A percentile compares a stretch with the other conserved stretches of the same genome.
Conservation (phyloP, 2,888 invertebrate species). For the Entomobrya multifasciata region DNA sequence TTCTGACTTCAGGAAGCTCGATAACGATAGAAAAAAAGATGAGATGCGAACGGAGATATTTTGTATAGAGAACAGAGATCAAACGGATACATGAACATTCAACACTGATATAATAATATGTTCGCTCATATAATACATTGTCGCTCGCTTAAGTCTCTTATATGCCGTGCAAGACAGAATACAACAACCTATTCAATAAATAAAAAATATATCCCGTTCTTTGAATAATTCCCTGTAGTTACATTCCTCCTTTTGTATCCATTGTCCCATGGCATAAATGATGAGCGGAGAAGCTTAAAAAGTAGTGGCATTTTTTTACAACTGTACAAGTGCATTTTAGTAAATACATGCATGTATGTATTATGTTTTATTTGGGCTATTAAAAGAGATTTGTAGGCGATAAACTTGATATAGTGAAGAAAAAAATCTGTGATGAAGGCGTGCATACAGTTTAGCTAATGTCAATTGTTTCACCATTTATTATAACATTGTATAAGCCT, state of each 20-base stretch:
- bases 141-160: not conserved
- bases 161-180: too few species aligned
- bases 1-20: constrained; percentile 45
- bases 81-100: constrained; percentile 12
- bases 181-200: constrained; percentile 19
- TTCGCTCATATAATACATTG: constrained; percentile 6
- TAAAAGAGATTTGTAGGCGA: constrained; percentile 19
- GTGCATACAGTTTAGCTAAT: not conserved
- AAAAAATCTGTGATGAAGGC: too few species aligned
- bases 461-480: not conserved
- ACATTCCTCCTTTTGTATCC: not conserved
- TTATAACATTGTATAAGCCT: not conserved
- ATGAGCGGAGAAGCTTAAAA: not conserved
- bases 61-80: not conserved
- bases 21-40: constrained; percentile 18
- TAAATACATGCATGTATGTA: not conserved
- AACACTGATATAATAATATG: constrained; percentile 6
- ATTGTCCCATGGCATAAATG: not conserved
- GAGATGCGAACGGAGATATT: constrained; percentile 50
- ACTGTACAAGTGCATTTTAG: constrained; percentile 2
- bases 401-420: not conserved
- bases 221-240: not conserved
- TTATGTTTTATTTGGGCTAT: not conserved
- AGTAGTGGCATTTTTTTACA: not conserved
- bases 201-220: constrained; percentile 6